phyloP scores from a whole-genome alignment of 2,113 vertebrate genomes.

The Eulemur rufifrons region DNA sequence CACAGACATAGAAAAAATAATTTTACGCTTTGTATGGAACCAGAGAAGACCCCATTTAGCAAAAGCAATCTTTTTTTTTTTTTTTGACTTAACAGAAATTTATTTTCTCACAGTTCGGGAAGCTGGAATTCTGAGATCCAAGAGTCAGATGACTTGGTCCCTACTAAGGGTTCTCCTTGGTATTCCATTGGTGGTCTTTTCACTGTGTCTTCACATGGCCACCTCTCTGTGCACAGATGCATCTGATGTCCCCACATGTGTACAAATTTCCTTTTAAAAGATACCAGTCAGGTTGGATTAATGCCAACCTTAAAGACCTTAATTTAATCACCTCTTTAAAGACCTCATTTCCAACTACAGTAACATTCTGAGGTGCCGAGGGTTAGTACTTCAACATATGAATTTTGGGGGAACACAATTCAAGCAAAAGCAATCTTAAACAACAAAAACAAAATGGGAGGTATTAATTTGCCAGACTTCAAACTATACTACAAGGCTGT shows the following conservation, averaged over 20 bases:
- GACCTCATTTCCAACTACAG: neutral
- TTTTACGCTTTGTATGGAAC: no score
- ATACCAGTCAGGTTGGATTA: neutral
- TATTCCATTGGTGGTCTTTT: no score
- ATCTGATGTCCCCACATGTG: accelerated
- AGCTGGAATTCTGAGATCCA: neutral
- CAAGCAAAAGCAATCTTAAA: neutral
- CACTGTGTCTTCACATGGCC: neutral
- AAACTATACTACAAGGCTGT: no score
- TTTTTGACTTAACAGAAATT: neutral
- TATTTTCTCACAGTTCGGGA: neutral
- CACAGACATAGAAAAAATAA: no score
- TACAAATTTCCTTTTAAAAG: neutral
- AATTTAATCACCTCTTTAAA: neutral
- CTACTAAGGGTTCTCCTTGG: neutral
- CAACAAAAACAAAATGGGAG: no score
- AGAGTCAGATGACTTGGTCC: neutral
- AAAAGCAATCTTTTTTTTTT: no score
- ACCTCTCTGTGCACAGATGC: neutral
- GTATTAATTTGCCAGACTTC: no score
- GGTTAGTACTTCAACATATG: neutral
- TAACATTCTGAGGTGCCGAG: neutral
- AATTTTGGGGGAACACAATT: neutral
- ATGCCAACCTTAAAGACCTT: neutral
- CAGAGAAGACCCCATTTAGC: no score